A percentile compares a stretch with the other conserved stretches of the same genome.
Conservation (phyloP, 2,888 invertebrate genomes). For the Amphipyra berbera region DNA sequence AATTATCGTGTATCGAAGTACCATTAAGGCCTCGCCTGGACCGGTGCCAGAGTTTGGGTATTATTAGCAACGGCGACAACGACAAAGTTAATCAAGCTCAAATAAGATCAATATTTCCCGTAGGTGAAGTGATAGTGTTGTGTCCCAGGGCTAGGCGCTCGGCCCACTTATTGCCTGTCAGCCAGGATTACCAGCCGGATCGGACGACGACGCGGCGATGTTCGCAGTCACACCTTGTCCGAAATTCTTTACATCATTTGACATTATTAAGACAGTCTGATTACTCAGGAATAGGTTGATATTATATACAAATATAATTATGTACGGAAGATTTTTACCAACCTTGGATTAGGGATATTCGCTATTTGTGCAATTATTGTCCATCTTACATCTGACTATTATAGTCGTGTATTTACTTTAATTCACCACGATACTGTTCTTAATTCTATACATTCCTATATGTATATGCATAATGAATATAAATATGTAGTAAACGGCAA, state of each 20-base stretch:
- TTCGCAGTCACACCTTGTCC: constrained; percentile 61
- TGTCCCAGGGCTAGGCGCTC: constrained; percentile 74
- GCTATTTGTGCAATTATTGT: neutral
- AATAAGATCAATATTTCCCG: constrained; percentile 89
- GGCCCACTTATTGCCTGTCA: constrained; percentile 65
- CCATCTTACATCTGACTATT: no score
- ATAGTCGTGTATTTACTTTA: no score
- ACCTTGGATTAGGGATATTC: no score
- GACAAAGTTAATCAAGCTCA: constrained; percentile 89
- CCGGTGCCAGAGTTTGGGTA: constrained; percentile 84
- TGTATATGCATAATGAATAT: no score
- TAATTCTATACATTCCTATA: no score
- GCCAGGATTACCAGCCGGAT: constrained; percentile 70
- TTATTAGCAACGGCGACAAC: constrained; percentile 87
- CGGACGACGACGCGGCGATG: constrained; percentile 64
- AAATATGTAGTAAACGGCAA: no score
- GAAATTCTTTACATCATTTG: constrained; percentile 42
- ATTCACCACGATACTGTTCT: no score
- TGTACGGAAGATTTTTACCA: no score
- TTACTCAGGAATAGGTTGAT: constrained; percentile 11
- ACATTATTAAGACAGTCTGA: no score
- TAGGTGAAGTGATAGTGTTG: constrained; percentile 76
- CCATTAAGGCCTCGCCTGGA: constrained; percentile 88
- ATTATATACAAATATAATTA: no score
- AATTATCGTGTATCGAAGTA: constrained; percentile 87